Evolutionary conservation across 2,888 invertebrate species (phyloP).

Genomic region (Scaptomyza parva): DNA sequence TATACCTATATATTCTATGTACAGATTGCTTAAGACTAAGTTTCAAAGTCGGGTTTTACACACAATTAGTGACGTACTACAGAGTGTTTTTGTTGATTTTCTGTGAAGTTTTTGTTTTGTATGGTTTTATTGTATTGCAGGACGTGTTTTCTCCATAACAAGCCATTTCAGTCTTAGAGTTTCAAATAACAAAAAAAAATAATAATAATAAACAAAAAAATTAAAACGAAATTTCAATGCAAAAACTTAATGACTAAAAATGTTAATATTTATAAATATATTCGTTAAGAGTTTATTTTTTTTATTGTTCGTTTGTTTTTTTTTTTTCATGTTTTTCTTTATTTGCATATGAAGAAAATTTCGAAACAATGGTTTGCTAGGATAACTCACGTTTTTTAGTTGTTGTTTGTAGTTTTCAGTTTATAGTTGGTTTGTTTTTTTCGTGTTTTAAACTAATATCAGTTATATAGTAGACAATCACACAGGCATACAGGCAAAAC

Average conservation of each 20-base stretch:
- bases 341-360: slow-evolving; percentile 60
- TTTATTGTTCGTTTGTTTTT: slow-evolving; percentile 29
- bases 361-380: slow-evolving; percentile 80
- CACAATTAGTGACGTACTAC: slow-evolving; percentile 41
- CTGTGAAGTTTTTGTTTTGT: slow-evolving; percentile 38
- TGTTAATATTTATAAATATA: slow-evolving; percentile 42
- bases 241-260: slow-evolving; percentile 60
- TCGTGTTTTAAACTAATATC: slow-evolving; percentile 68
- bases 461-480: slow-evolving; percentile 70
- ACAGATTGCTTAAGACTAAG: slow-evolving; percentile 53
- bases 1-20: no score
- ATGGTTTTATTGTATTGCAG: slow-evolving; percentile 55
- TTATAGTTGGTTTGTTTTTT: slow-evolving; percentile 43
- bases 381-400: slow-evolving; percentile 62
- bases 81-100: slow-evolving; percentile 37
- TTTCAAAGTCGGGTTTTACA: slow-evolving; percentile 67
- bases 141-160: slow-evolving; percentile 76
- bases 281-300: slow-evolving; percentile 32
- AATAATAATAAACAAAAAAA: slow-evolving; percentile 29
- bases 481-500: slow-evolving; percentile 60
- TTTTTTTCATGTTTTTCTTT: slow-evolving; percentile 40
- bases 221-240: slow-evolving; percentile 33
- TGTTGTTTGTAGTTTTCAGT: slow-evolving; percentile 22
- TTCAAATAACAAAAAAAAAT: slow-evolving; percentile 78
- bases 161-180: slow-evolving; percentile 84